Evolutionary conservation across 2,888 invertebrate genomes (phyloP).

Genomic region (Dascillus cervinus): DNA sequence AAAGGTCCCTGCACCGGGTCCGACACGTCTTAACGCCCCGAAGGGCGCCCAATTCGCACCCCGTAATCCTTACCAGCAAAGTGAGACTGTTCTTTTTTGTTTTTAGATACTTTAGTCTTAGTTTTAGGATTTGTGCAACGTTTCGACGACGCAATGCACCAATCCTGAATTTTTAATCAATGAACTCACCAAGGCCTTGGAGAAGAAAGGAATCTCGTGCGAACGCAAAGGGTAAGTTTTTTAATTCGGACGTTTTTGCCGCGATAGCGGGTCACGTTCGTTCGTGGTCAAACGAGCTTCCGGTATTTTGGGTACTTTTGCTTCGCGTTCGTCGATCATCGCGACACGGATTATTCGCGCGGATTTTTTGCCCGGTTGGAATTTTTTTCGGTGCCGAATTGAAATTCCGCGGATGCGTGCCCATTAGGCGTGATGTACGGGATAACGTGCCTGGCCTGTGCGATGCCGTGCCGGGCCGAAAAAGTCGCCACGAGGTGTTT

Average conservation of each 20-base stretch:
- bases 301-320: slow-evolving; percentile 10
- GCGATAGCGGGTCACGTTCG: slow-evolving; percentile 19
- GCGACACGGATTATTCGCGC: too few relatives aligned
- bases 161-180: slow-evolving; percentile 57
- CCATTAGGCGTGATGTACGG: too few relatives aligned
- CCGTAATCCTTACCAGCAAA: slow-evolving; percentile 44
- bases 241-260: slow-evolving; percentile 1
- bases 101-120: slow-evolving; percentile 9
- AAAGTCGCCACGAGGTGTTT: too few relatives aligned
- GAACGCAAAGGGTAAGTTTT: slow-evolving; percentile 56
- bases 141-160: slow-evolving; percentile 59
- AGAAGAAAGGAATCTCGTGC: slow-evolving; percentile 55
- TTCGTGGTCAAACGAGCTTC: slow-evolving; percentile 15
- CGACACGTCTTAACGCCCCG: slow-evolving; percentile 62
- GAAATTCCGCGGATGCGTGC: too few relatives aligned
- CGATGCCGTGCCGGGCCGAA: too few relatives aligned
- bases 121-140: slow-evolving; percentile 58
- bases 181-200: slow-evolving; percentile 53
- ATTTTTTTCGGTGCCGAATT: too few relatives aligned
- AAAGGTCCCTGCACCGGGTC: slow-evolving; percentile 59
- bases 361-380: too few relatives aligned
- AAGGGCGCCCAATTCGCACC: slow-evolving; percentile 35
- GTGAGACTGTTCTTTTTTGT: slow-evolving; percentile 28
- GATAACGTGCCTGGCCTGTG: too few relatives aligned
- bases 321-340: too few relatives aligned